Base-by-base conservation (phyloP, 2,113 vertebrate genomes). In the Tetrax tetrax region DNA sequence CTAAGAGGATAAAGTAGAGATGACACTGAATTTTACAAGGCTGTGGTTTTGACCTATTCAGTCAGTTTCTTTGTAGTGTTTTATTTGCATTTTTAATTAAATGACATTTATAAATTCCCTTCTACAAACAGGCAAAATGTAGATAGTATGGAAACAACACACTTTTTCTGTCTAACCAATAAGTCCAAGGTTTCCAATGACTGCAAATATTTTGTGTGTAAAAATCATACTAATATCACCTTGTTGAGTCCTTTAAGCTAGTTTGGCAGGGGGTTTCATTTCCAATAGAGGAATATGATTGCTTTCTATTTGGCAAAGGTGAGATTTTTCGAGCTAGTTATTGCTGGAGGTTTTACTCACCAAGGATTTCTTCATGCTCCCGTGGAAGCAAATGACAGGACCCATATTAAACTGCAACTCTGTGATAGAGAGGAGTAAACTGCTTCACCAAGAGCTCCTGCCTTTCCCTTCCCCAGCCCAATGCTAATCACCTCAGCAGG, bases 401-500 rank as follows among this genome's bases (percentile, higher is more conserved):
- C 70, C 63, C n/a, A 6, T 81, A 96, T 97, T 95, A 97, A 97
- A 90, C 61, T 63, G 35, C 54, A 92, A 47, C 80, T 89, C 82
- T 72, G 70, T 68, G 71, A 89, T 7, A 2, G 45, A 89, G 33
- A 92, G 59, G 59, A 87, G 63, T 51, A 89, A 95, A 84, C 45
- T 38, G n/a, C 64, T 94, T 88, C 94, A 85, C 71, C 65, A 82
- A 25, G 68, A 94, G 92, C 61, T 94, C 72, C 87, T 94, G 78
- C 83, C 47, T 95, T 96, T 74, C 87, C 87, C 82, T 95, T 96
- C 92, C 16, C 22, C 25, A 16, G 37, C 91, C 83, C 78, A 91
- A 68, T 95, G 83, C 93, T 65, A 95, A 97, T 98, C 97, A 96
- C 95, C 97, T 97, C 95, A 91, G 94, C 83, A 89, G 79, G 68